Base-by-base conservation (phyloP, 2,888 invertebrate genomes). In the Plebejus melissa region DNA sequence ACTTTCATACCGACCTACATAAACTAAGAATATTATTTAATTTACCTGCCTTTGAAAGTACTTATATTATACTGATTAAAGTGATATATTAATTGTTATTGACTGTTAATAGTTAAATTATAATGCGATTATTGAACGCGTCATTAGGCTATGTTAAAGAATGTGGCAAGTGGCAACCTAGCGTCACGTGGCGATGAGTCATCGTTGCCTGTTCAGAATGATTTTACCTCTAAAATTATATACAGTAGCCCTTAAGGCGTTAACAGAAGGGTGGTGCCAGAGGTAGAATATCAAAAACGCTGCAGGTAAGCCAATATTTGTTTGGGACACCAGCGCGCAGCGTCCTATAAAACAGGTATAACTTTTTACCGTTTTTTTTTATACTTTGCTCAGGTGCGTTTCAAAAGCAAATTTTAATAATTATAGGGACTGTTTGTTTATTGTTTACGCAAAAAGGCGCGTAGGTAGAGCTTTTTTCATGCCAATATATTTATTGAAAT, bases 291-390 rank as follows among this genome's bases (percentile, higher is more conserved):
- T 54, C 4, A 11, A 54, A 4, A 54, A 54, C 54, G 16, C 65
- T 36, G 75, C 76, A 78, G 76, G 78, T 76, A 78, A 76, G 77
- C 75, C 71, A 76, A 77, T 76, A 76, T 75, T 77, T 77, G 69
- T 54, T 75, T 74, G 50, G 58, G 72, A 77, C 38, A 57, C 74
- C 76, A 36, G 71, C 74, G 75, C 76, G 54, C 22, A 22, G 70
- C 74, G 74, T 69, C 75, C 75, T 70, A 72, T 71, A 75, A 71
- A 70, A 77, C 78, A 78, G 78, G 78, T 78, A 76, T 22, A 22
- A 22, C 60, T 69, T 69, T 46, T 72, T 4, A 36, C 38, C 16
- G 58, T 54, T 74, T 78, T 71, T 54, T 75, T 58, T 22, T 22
- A 50, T 46, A 72, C 54, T 72, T 54, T 72, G 65, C 32, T 65